Conservation (phyloP, 2,113 vertebrate species). For the Neogale vison region DNA sequence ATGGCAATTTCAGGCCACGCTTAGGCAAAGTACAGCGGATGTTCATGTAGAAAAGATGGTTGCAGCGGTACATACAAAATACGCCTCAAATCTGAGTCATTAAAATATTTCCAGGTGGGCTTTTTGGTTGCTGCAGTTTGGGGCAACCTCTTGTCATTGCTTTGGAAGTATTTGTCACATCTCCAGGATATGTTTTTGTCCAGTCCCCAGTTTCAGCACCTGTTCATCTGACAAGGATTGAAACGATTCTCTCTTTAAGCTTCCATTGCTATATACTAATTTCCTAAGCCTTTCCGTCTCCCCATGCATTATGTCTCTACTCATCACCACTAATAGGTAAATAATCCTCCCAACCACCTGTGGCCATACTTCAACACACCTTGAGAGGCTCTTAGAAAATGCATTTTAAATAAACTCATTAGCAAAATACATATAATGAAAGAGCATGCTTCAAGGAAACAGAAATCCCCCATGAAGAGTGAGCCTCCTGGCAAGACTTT, state of each 20-base stretch:
- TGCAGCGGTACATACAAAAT: neutral
- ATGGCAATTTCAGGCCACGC: neutral
- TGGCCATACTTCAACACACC: constrained; percentile 30
- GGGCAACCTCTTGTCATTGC: neutral
- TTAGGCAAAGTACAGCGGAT: constrained; percentile 24
- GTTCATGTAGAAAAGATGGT: neutral
- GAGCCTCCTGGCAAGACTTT: neutral
- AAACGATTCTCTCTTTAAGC: constrained; percentile 41
- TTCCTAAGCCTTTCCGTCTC: constrained; percentile 33
- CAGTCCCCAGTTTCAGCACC: neutral
- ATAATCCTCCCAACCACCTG: constrained; percentile 61
- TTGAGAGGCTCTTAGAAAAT: constrained; percentile 67
- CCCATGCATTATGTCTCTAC: neutral
- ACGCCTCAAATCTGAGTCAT: neutral
- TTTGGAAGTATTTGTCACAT: neutral
- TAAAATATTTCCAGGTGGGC: constrained; percentile 40
- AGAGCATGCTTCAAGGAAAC: constrained; percentile 22
- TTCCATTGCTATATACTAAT: neutral
- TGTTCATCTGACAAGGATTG: constrained; percentile 42
- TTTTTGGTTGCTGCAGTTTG: neutral
- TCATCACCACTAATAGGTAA: constrained; percentile 54
- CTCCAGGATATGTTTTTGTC: neutral
- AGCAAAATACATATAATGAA: constrained; percentile 31
- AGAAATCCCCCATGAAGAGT: neutral
- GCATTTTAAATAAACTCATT: constrained; percentile 67